Evolutionary conservation across 2,113 vertebrate species (phyloP).

Genomic region (Pollimyrus isidori): DNA sequence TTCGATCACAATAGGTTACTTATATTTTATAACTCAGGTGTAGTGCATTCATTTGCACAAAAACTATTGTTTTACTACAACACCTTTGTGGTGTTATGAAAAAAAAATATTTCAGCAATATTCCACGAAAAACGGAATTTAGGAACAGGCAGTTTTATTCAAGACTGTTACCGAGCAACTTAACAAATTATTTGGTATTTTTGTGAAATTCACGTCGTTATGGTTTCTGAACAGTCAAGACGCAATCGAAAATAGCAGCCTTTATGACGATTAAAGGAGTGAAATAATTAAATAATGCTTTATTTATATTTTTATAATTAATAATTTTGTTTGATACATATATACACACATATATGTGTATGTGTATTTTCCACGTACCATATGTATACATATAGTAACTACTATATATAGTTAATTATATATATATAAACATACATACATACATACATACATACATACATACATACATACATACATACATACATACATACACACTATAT

Average conservation of each 20-base stretch:
- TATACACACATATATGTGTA: not conserved
- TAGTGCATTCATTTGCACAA: not conserved
- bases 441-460: not conserved
- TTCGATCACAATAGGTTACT: not conserved
- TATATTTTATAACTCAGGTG: not conserved
- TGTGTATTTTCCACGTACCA: not conserved
- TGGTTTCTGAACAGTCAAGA: not conserved
- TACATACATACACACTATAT: not conserved
- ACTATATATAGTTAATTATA: no score
- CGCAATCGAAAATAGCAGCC: not conserved
- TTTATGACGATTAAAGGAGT: not conserved
- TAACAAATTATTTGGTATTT: not conserved
- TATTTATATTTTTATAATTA: no score
- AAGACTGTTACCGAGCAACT: not conserved
- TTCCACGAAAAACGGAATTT: not conserved
- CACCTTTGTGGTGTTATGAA: not conserved
- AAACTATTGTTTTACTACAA: not conserved
- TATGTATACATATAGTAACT: no score
- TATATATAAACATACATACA: not conserved
- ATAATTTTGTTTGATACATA: not conserved
- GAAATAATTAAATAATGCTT: not conserved
- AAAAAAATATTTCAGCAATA: not conserved
- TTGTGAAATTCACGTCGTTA: not conserved
- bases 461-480: not conserved
- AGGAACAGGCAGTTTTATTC: not conserved